Evolutionary conservation across 2,113 vertebrate species (phyloP), one percentile per base, ranked within the genome.

Genomic region (Halcyon malimbica): DNA sequence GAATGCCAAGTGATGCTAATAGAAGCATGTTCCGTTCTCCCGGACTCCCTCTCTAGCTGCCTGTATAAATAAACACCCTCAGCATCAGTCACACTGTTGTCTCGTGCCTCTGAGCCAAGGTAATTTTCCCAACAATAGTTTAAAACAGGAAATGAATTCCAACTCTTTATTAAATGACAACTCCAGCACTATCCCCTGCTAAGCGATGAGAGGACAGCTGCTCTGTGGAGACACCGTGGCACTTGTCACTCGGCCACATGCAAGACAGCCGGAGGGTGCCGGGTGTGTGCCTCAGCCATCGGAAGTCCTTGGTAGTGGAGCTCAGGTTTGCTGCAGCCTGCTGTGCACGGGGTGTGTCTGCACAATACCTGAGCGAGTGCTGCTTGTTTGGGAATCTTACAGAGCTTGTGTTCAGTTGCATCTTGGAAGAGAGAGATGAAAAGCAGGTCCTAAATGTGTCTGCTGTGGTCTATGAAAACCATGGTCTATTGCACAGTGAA

Each of bases 381-480:
- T 4, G 3, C 48, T 68, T 68, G 25, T 57, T 91, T 84, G 60
- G 60, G 64, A 87, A n/a, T 62, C 57, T 54, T 37, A 92, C 20
- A 68, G 90, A 92, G 76, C 26, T 77, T 0, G 0, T 37, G 41
- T 89, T 94, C 69, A 41, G 48, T 83, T 9, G 9, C 44, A 39
- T 54, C 31, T 78, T 91, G 73, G 73, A 91, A 84, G 37, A 44
- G n/a, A 71, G 62, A 76, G 69, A 87, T 85, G 93, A 79, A 87
- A 93, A 90, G 59, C 77, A 62, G 35, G 35, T 84, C 60, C 69
- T 86, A 41, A 78, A 63, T 74, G 23, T 86, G 39, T 90, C 73
- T 75, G 71, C 85, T 90, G 83, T 92, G 83, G 73, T 88, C 71
- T 92, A 64, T 83, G 80, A 53, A 95, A 96, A 78, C 64, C 33